These are phyloP conservation scores for Matsumyia berberina DNA, from an alignment of 2,888 invertebrate genomes.

Conservation along the genomic window DNA sequence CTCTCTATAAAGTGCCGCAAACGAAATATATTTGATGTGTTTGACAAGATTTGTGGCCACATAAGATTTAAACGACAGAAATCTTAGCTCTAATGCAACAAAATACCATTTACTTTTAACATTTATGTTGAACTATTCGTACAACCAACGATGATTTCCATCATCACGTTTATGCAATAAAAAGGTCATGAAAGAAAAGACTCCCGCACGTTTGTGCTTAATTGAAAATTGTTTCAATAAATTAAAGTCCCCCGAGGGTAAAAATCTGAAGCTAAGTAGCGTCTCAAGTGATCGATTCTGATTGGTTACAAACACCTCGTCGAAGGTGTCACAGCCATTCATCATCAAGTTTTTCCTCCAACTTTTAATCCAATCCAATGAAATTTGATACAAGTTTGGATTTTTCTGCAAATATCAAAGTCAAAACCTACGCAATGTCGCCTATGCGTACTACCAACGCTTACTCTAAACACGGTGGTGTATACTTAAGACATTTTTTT, in stretches of 20 bases:
- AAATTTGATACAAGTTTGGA: constrained; percentile 22
- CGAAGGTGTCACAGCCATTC: constrained; percentile 14
- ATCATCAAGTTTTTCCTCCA: constrained; percentile 21
- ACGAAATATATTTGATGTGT: too few species aligned
- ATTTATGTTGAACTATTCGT: background rate
- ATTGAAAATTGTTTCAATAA: background rate
- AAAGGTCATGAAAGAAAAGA: background rate
- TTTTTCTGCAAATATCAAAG: constrained; percentile 54
- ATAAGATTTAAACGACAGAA: too few species aligned
- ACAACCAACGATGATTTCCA: background rate
- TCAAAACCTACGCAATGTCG: constrained; percentile 53
- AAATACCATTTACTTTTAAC: too few species aligned
- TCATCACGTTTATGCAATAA: constrained; percentile 9
- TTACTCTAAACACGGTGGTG: constrained; percentile 17
- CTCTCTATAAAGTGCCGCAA: too few species aligned
- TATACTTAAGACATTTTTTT: constrained; percentile 17
- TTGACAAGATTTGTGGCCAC: too few species aligned
- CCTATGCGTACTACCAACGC: constrained; percentile 57
- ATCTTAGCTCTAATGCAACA: too few species aligned
- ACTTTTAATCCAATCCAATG: constrained; percentile 32
- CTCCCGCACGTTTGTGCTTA: background rate
- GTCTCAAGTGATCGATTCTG: constrained; percentile 4
- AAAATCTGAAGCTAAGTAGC: constrained; percentile 8
- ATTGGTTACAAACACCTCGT: constrained; percentile 1
- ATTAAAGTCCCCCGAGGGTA: constrained; percentile 11